phyloP scores from a whole-genome alignment of 2,113 vertebrate species.

The Telmatochromis sp. region DNA sequence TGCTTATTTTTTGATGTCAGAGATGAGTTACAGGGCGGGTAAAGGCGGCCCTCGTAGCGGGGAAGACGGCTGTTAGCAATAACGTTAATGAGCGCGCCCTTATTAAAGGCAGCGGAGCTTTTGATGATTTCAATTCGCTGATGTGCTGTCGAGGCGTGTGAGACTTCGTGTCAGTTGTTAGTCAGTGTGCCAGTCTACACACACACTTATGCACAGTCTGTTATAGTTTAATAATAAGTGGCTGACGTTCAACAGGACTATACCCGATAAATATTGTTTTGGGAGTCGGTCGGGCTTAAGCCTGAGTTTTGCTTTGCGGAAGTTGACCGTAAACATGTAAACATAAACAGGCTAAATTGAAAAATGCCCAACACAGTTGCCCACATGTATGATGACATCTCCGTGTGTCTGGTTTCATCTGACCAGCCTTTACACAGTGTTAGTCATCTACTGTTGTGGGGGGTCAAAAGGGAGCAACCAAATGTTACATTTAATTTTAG shows the following conservation, averaged over 20 bases:
- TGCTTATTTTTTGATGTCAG: neutral
- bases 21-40: neutral
- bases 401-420: neutral
- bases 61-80: neutral
- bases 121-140: neutral
- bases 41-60: neutral
- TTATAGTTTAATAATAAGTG: neutral
- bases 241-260: neutral
- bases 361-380: neutral
- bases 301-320: neutral
- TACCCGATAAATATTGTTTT: neutral
- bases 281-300: too few species aligned
- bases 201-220: neutral
- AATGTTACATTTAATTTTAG: neutral
- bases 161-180: neutral
- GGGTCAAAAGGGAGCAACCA: neutral
- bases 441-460: neutral
- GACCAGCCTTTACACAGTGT: neutral
- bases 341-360: neutral
- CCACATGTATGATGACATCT: neutral
- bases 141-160: neutral
- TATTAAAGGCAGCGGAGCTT: neutral
- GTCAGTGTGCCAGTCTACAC: neutral
- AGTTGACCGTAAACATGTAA: neutral
- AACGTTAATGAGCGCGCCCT: neutral